These are phyloP conservation scores for Leptinotarsa tumamoca DNA, from an alignment of 2,888 invertebrate genomes.

Conservation along the genomic window DNA sequence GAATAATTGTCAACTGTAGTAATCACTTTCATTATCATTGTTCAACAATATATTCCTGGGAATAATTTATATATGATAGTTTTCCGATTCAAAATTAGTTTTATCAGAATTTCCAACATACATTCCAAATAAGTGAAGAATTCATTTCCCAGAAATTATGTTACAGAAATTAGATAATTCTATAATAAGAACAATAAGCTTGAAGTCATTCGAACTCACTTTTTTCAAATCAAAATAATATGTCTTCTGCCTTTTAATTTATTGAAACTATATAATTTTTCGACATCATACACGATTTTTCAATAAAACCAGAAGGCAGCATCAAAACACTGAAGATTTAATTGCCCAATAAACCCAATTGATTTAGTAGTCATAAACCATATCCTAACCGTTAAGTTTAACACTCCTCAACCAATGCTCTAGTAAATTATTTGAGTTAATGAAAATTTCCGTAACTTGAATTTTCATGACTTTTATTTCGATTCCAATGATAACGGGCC, in stretches of 20 bases:
- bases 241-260: background rate
- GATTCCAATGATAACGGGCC: background rate
- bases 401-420: conserved; percentile 4
- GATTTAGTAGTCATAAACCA: conserved; percentile 13
- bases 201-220: too few species aligned
- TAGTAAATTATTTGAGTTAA: conserved; percentile 5
- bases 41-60: too few species aligned
- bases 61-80: too few species aligned
- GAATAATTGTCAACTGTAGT: too few species aligned
- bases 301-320: conserved; percentile 2
- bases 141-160: too few species aligned
- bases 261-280: background rate
- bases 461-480: background rate
- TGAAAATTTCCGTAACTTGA: conserved; percentile 1
- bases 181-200: too few species aligned
- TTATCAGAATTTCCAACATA: too few species aligned
- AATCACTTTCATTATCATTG: too few species aligned
- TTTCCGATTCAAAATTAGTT: too few species aligned
- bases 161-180: too few species aligned
- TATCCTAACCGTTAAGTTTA: conserved; percentile 12
- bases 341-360: conserved; percentile 8
- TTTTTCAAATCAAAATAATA: too few species aligned
- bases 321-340: conserved; percentile 3
- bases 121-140: too few species aligned
- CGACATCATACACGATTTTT: conserved; percentile 10